These are phyloP conservation scores for Seriola aureovittata DNA, from an alignment of 2,113 vertebrate species.

Conservation along the genomic window DNA sequence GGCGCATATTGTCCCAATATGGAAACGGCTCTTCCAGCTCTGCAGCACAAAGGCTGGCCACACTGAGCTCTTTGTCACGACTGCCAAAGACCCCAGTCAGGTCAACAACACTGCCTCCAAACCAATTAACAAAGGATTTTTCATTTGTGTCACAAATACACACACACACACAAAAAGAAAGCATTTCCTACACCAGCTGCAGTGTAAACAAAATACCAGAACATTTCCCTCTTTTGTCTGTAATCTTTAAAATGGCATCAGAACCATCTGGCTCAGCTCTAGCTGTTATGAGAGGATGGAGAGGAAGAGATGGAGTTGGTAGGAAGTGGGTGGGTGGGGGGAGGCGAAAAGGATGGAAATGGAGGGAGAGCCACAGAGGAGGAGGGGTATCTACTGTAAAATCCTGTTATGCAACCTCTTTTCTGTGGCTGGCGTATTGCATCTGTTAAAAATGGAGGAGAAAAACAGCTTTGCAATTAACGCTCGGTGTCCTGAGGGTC, in stretches of 20 bases:
- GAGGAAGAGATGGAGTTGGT: slow-evolving; percentile 62
- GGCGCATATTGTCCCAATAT: slow-evolving; percentile 80
- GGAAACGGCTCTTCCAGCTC: slow-evolving; percentile 73
- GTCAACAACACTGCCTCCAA: slow-evolving; percentile 58
- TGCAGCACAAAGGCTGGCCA: slow-evolving; percentile 63
- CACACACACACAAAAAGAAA: slow-evolving; percentile 29
- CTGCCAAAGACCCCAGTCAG: slow-evolving; percentile 67
- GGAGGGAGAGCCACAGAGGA: slow-evolving; percentile 54
- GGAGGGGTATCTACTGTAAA: slow-evolving; percentile 72
- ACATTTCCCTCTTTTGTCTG: slow-evolving; percentile 43
- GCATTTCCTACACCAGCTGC: not conserved
- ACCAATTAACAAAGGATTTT: slow-evolving; percentile 64
- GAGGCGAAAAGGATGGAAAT: slow-evolving; percentile 58
- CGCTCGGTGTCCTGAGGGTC: slow-evolving; percentile 75
- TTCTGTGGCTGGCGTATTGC: slow-evolving; percentile 71
- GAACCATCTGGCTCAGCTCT: slow-evolving; percentile 67
- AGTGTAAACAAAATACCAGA: slow-evolving; percentile 29
- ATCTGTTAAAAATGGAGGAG: slow-evolving; percentile 78
- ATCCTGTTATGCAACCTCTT: slow-evolving; percentile 82
- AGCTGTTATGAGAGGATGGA: slow-evolving; percentile 67
- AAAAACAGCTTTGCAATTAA: slow-evolving; percentile 82
- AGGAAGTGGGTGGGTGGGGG: slow-evolving; percentile 42
- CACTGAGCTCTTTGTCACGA: slow-evolving; percentile 77
- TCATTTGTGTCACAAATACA: slow-evolving; percentile 40
- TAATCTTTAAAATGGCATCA: slow-evolving; percentile 63